Conservation (phyloP, 2,113 vertebrate genomes). For the Notiomystis cincta region DNA sequence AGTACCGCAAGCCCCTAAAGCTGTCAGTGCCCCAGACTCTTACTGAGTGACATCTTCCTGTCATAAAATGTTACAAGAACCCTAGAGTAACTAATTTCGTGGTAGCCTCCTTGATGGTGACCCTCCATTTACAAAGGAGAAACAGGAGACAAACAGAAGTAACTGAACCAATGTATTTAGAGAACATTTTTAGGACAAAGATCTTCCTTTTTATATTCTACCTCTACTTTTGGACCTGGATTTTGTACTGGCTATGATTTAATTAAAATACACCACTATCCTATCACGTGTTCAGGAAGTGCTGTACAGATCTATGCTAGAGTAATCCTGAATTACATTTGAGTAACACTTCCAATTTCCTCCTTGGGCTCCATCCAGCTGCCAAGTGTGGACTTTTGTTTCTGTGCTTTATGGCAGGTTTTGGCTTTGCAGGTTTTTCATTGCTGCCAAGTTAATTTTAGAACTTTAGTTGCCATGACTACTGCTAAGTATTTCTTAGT, state of each 20-base stretch:
- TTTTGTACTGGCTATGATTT: not conserved
- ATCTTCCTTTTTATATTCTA: not conserved
- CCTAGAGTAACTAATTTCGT: not conserved
- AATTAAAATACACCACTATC: not conserved
- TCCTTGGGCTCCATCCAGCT: constrained; percentile 1
- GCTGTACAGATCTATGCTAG: not conserved
- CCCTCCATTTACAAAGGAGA: not conserved
- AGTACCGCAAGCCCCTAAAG: not conserved
- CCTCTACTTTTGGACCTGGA: not conserved
- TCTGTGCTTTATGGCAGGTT: not conserved
- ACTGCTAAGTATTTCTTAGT: constrained; percentile 52
- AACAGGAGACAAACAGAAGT: not conserved
- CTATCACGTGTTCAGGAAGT: not conserved
- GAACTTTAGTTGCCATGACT: constrained; percentile 66
- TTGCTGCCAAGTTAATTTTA: constrained; percentile 68
- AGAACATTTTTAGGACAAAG: not conserved
- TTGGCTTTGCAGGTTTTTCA: constrained; percentile 33
- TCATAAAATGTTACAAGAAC: not conserved
- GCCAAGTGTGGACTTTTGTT: constrained; percentile 2
- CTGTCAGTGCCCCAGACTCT: not conserved
- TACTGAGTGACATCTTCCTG: not conserved
- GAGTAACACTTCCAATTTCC: constrained; percentile 22
- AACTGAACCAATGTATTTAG: not conserved
- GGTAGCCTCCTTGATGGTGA: not conserved
- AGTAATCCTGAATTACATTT: not conserved